phyloP scores from a whole-genome alignment of 2,113 vertebrate genomes.

The Acrocephalus kingi region DNA sequence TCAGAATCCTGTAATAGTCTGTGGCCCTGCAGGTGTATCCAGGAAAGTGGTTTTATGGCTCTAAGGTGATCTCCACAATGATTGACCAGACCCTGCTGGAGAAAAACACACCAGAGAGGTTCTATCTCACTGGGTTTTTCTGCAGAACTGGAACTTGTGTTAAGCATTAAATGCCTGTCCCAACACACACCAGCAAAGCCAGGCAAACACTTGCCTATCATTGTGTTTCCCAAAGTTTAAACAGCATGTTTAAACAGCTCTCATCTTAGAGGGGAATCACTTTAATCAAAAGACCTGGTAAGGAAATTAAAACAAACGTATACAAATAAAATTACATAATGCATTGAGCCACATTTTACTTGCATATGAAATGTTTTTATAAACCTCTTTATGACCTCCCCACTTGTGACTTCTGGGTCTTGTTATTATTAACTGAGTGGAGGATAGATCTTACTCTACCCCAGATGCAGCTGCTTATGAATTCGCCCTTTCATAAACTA shows the following conservation, averaged over 20 bases:
- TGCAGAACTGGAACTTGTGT: neutral
- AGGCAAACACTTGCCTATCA: neutral
- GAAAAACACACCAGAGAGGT: neutral
- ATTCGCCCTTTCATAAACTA: conserved; percentile 23
- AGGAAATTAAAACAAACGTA: neutral
- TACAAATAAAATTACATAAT: conserved; percentile 9
- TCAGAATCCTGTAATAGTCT: neutral
- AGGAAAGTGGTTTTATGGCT: neutral
- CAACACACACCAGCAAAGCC: neutral
- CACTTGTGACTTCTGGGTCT: conserved; percentile 31
- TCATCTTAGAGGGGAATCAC: neutral
- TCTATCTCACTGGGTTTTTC: neutral
- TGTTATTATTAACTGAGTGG: conserved; percentile 28
- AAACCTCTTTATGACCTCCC: conserved; percentile 33
- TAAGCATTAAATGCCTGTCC: neutral
- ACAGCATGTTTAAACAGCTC: neutral
- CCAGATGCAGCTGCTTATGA: conserved; percentile 36
- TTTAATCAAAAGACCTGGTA: neutral
- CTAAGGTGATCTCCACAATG: neutral
- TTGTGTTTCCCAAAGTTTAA: neutral
- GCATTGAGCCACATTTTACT: neutral
- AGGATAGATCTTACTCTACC: conserved; percentile 13
- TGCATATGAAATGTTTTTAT: conserved; percentile 34
- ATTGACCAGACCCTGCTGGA: neutral
- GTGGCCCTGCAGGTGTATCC: no score